A percentile compares a stretch with the other conserved stretches of the same genome.
phyloP scores from a whole-genome alignment of 2,113 vertebrate species.

The Cololabis saira region DNA sequence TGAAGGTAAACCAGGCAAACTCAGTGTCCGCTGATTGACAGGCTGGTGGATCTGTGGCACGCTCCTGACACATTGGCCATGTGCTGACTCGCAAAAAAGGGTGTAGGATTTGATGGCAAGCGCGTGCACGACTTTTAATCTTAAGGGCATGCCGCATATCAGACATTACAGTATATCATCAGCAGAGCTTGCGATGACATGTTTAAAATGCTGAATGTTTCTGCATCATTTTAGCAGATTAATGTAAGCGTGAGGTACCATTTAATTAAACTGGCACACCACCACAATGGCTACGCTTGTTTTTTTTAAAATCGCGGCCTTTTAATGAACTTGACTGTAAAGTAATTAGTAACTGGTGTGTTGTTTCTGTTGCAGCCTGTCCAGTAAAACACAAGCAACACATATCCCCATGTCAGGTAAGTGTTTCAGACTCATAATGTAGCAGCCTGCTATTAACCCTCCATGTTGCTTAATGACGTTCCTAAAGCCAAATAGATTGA shows the following conservation, averaged over 20 bases:
- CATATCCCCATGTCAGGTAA: constrained; percentile 28
- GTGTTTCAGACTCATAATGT: constrained; percentile 1
- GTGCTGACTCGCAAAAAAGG: constrained; percentile 45
- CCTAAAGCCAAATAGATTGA: constrained; percentile 37
- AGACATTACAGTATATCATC: constrained; percentile 9
- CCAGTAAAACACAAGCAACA: constrained; percentile 9
- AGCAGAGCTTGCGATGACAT: constrained; percentile 18
- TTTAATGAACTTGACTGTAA: background rate
- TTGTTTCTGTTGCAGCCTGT: constrained; percentile 34
- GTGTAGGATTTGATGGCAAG: constrained; percentile 27
- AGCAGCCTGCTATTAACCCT: background rate
- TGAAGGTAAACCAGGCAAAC: constrained; percentile 82
- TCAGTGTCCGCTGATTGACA: constrained; percentile 64
- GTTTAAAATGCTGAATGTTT: constrained; percentile 14
- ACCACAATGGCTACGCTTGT: background rate
- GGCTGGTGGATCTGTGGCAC: constrained; percentile 40
- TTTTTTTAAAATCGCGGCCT: background rate
- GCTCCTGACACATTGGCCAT: constrained; percentile 10
- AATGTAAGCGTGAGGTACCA: background rate
- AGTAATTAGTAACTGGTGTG: background rate
- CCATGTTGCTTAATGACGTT: constrained; percentile 19
- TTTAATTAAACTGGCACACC: background rate
- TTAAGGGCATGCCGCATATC: constrained; percentile 53
- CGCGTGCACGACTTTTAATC: constrained; percentile 44
- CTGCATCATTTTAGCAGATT: constrained; percentile 11